These are phyloP conservation scores for Leucophora obtusa DNA, from an alignment of 2,888 invertebrate species.

Conservation along the genomic window DNA sequence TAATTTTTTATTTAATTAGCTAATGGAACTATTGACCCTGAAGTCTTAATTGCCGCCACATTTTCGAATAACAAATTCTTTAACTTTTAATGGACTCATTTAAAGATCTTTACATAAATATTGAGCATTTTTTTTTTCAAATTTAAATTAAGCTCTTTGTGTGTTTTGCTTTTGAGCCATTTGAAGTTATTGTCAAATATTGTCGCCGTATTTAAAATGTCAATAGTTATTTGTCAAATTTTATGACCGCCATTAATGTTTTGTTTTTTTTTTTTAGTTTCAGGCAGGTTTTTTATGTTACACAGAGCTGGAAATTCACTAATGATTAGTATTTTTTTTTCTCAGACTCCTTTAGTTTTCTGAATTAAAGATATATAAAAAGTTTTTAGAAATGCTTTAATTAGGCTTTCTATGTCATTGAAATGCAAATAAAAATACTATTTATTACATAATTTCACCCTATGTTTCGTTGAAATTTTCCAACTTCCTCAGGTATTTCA, in stretches of 20 bases:
- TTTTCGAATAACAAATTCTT: not conserved
- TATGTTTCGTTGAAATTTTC: no score
- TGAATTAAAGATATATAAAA: no score
- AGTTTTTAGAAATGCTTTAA: no score
- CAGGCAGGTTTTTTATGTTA: conserved; percentile 43
- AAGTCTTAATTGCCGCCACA: conserved; percentile 28
- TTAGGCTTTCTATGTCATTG: no score
- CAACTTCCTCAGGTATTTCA: no score
- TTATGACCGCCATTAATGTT: conserved; percentile 53
- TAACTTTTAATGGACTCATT: conserved; percentile 6
- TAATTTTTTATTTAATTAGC: conserved; percentile 14
- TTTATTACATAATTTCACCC: no score
- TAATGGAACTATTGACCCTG: conserved; percentile 55
- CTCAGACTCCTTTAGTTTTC: no score
- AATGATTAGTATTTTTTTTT: no score
- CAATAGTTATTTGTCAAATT: conserved; percentile 52
- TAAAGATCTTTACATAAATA: conserved; percentile 25
- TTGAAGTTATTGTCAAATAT: conserved; percentile 19
- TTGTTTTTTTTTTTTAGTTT: conserved; percentile 30
- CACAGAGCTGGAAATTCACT: not conserved
- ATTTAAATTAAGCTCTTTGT: conserved; percentile 4
- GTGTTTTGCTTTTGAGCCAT: not conserved
- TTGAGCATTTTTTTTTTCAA: conserved; percentile 15
- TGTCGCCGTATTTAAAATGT: conserved; percentile 37
- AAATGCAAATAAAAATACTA: no score